Evolutionary conservation across 2,888 invertebrate species (phyloP).

Genomic region (Luffia ferchaultella): DNA sequence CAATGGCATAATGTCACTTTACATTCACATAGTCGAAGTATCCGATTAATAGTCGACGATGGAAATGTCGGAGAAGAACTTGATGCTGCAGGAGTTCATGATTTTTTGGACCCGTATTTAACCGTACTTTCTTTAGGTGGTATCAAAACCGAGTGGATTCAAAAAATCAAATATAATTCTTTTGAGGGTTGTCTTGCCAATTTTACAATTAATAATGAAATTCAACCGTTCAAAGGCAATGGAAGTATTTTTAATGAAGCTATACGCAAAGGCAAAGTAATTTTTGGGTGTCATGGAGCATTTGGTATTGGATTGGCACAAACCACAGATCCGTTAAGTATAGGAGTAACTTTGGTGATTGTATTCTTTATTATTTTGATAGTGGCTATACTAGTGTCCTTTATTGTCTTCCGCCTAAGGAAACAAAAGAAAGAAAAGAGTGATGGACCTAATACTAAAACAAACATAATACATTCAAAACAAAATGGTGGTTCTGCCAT

Average conservation of each 20-base stretch:
- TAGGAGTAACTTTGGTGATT: constrained; percentile 92
- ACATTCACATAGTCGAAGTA: constrained; percentile 72
- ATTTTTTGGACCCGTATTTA: constrained; percentile 91
- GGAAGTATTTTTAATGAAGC: constrained; percentile 82
- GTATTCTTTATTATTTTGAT: constrained; percentile 92
- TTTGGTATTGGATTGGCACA: constrained; percentile 80
- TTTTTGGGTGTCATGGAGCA: constrained; percentile 77
- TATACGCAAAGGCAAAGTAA: constrained; percentile 74
- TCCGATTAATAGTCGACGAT: constrained; percentile 77
- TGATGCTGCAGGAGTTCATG: constrained; percentile 86
- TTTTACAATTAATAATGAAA: constrained; percentile 87
- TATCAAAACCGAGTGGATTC: constrained; percentile 69
- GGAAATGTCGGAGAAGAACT: constrained; percentile 82
- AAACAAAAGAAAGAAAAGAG: constrained; percentile 88
- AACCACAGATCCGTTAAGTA: constrained; percentile 86
- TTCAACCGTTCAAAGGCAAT: constrained; percentile 89
- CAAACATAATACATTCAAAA: constrained; percentile 78
- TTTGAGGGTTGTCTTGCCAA: constrained; percentile 93
- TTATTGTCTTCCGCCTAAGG: constrained; percentile 89
- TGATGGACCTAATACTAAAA: constrained; percentile 69
- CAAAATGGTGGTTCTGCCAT: constrained; percentile 77
- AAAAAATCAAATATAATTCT: constrained; percentile 61
- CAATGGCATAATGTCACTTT: constrained; percentile 90
- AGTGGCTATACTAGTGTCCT: constrained; percentile 88
- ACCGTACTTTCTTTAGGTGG: constrained; percentile 84